Percentiles rank a stretch among this genome's conserved stretches.
These are phyloP conservation scores for Micrastur ruficollis DNA, from an alignment of 2,797 vertebrate genomes.

Conservation along the genomic window DNA sequence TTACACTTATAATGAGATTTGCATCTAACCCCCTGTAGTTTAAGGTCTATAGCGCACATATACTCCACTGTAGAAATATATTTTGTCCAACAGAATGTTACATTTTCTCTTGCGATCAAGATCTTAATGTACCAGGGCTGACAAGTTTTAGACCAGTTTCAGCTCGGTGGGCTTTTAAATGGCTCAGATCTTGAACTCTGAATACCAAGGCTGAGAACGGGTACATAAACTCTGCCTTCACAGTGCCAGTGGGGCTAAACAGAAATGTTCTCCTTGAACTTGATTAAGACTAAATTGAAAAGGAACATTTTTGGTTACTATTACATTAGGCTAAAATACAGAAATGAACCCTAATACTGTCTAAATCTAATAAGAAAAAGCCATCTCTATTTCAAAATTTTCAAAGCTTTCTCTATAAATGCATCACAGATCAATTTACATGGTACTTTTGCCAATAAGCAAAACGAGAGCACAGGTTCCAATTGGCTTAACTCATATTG, in stretches of 20 bases:
- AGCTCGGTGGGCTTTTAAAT: background rate
- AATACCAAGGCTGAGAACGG: slow-evolving; percentile 20
- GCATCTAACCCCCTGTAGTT: background rate
- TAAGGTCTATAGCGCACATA: background rate
- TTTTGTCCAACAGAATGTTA: background rate
- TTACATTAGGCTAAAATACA: slow-evolving; percentile 74
- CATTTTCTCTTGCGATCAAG: background rate
- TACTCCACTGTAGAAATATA: background rate
- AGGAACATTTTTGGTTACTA: slow-evolving; percentile 74
- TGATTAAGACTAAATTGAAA: slow-evolving; percentile 75
- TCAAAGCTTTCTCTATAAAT: slow-evolving; percentile 80
- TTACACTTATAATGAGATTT: background rate
- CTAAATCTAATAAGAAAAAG: slow-evolving; percentile 85
- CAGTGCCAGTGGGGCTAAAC: slow-evolving; percentile 28
- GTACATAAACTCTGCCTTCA: slow-evolving; percentile 58
- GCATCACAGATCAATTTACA: slow-evolving; percentile 88
- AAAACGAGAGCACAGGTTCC: slow-evolving; percentile 85
- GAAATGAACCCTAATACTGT: slow-evolving; percentile 79
- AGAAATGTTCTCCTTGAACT: slow-evolving; percentile 70
- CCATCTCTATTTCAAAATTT: slow-evolving; percentile 81
- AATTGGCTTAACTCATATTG: slow-evolving; percentile 81
- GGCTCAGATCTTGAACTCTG: background rate
- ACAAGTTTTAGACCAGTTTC: background rate
- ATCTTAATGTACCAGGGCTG: background rate
- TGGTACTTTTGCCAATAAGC: slow-evolving; percentile 79